A percentile compares a stretch with the other conserved stretches of the same genome.
phyloP scores from a whole-genome alignment of 2,797 vertebrate genomes.

The Nannoperca australis region DNA sequence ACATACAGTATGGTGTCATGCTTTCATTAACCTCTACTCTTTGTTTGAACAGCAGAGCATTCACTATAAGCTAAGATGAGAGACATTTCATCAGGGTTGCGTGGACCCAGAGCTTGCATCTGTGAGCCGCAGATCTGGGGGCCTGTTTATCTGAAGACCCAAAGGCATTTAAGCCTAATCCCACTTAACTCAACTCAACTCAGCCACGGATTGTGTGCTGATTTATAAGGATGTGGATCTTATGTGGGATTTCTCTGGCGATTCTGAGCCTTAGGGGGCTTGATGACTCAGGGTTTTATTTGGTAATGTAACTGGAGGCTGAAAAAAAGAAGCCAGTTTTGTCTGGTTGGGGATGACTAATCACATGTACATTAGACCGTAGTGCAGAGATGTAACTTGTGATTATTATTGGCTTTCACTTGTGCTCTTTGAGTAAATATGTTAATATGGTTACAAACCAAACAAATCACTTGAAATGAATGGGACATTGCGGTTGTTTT shows the following conservation, averaged over 20 bases:
- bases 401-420: constrained; percentile 7
- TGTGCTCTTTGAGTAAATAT: constrained; percentile 1
- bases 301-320: constrained; percentile 23
- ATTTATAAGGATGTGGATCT: constrained; percentile 33
- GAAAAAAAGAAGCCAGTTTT: constrained; percentile 27
- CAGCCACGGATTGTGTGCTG: constrained; percentile 2
- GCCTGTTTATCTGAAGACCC: constrained; percentile 24
- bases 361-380: constrained; percentile 13
- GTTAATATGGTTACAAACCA: background rate
- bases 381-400: background rate
- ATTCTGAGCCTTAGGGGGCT: constrained; percentile 24
- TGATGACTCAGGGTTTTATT: constrained; percentile 44
- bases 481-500: background rate
- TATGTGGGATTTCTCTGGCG: constrained; percentile 35
- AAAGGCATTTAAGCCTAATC: constrained; percentile 47
- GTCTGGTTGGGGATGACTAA: constrained; percentile 30
- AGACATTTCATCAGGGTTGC: constrained; percentile 55
- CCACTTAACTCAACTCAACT: constrained; percentile 35
- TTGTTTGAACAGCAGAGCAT: constrained; percentile 27
- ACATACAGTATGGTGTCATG: background rate
- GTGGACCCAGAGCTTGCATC: constrained; percentile 39
- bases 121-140: constrained; percentile 36
- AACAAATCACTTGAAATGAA: constrained; percentile 3
- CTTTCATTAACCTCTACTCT: background rate
- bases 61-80: constrained; percentile 9